phyloP scores from a whole-genome alignment of 2,113 vertebrate species.

The Talpa occidentalis region DNA sequence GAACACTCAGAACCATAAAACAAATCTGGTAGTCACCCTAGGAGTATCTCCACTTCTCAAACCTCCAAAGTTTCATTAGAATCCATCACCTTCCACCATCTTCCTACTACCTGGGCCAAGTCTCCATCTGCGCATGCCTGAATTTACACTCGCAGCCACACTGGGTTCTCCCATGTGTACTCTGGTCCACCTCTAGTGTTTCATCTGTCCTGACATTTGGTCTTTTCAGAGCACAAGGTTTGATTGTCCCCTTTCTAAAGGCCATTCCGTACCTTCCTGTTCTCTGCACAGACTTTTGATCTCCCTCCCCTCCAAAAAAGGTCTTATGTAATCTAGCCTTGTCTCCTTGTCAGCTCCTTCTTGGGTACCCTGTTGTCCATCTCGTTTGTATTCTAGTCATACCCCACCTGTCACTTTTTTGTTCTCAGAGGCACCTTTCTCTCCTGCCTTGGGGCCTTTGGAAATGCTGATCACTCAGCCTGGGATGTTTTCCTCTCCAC shows the following conservation, averaged over 20 bases:
- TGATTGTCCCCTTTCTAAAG: background rate
- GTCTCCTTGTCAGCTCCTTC: background rate
- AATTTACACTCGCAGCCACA: fast-evolving
- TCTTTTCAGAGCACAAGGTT: background rate
- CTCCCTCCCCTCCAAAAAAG: background rate
- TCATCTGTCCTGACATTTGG: background rate
- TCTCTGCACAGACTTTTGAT: background rate
- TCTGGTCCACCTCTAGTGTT: background rate
- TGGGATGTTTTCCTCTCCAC: background rate
- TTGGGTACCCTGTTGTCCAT: background rate
- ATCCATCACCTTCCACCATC: fast-evolving
- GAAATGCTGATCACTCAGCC: background rate
- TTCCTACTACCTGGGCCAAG: background rate
- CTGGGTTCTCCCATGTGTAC: background rate
- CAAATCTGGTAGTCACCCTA: background rate
- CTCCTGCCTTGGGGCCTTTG: background rate
- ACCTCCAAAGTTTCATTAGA: background rate
- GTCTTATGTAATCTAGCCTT: background rate
- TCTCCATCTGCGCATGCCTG: background rate
- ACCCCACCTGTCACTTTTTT: background rate
- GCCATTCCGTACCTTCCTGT: background rate
- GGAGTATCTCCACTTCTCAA: background rate
- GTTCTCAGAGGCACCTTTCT: background rate
- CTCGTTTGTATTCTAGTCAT: background rate
- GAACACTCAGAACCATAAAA: background rate